Evolutionary conservation across 53 echinoderm and acorn worm species (phyloP), one percentile per base, ranked within the genome.

Genomic region (Luidia sarsii): DNA sequence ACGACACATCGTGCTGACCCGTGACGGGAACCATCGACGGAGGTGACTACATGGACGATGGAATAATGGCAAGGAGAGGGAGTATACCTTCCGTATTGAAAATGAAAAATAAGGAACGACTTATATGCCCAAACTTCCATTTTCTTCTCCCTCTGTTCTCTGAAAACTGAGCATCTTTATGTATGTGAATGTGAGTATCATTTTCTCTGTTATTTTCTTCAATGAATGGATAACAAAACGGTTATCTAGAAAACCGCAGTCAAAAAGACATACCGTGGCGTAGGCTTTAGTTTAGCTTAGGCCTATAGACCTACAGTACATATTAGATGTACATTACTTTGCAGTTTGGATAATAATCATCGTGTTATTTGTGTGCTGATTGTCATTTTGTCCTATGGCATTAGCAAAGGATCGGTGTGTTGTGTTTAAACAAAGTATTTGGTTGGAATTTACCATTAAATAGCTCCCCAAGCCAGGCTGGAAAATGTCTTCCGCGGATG

Each of bases 171-270:
- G 28, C 36, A 50, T 24, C 33, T 35, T 55, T 23, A 5, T 22
- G 37, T 11, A n/a, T 72, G 33, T 50, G 25, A 72, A 72, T 72
- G 72, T 72, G 56, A 72, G 72, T 72, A 72, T 39, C n/a, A 18
- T 3, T 55, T 53, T 56, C 11, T 2, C n/a, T n/a, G n/a, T n/a
- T n/a, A n/a, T n/a, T n/a, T n/a, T n/a, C n/a, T n/a, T n/a, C n/a
- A n/a, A n/a, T n/a, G n/a, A n/a, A n/a, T n/a, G n/a, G n/a, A n/a
- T n/a, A n/a, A n/a, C n/a, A n/a, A n/a, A n/a, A n/a, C n/a, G n/a
- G n/a, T n/a, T n/a, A n/a, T n/a, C n/a, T n/a, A n/a, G n/a, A n/a
- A n/a, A n/a, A n/a, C n/a, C n/a, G n/a, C n/a, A n/a, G n/a, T n/a
- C n/a, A n/a, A n/a, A n/a, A n/a, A n/a, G n/a, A n/a, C n/a, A n/a